phyloP scores from a whole-genome alignment of 2,888 invertebrate species.

The Drosophila phalerata region DNA sequence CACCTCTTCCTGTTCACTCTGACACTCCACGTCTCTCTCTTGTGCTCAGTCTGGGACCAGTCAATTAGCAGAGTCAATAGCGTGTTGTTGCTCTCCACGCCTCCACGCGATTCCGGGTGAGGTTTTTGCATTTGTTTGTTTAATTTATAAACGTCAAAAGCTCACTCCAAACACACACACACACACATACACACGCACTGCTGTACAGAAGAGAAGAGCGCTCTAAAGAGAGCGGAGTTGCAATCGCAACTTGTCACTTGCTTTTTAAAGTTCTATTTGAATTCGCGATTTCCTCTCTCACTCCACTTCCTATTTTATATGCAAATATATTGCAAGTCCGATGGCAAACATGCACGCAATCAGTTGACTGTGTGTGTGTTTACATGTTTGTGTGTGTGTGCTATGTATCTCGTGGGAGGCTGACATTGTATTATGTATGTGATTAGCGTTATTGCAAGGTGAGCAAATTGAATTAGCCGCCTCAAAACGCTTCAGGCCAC shows the following conservation, averaged over 20 bases:
- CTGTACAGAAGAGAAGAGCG: not conserved
- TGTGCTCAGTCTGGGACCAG: conserved; percentile 25
- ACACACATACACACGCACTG: conserved; percentile 26
- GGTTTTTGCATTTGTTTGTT: conserved; percentile 64
- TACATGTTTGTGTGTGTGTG: conserved; percentile 7
- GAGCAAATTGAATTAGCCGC: conserved; percentile 51
- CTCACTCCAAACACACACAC: conserved; percentile 15
- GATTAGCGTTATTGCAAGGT: conserved; percentile 43
- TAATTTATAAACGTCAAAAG: conserved; percentile 71
- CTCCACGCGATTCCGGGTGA: conserved; percentile 6
- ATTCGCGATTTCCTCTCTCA: conserved; percentile 15
- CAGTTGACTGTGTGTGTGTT: conserved; percentile 24
- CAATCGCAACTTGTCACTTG: conserved; percentile 39
- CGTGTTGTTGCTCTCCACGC: conserved; percentile 32
- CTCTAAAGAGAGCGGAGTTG: conserved; percentile 7
- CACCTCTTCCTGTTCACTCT: conserved; percentile 3
- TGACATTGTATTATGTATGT: conserved; percentile 41
- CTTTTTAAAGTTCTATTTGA: conserved; percentile 51
- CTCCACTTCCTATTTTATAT: conserved; percentile 4
- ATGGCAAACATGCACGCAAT: conserved; percentile 59
- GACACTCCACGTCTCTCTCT: conserved; percentile 14
- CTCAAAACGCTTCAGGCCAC: conserved; percentile 22
- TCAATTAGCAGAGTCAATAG: conserved; percentile 79
- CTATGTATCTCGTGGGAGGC: conserved; percentile 18
- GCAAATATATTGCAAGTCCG: conserved; percentile 48